Evolutionary conservation across 64 coral and sea anemone genomes (phyloP), one percentile per base, ranked within the genome.

Genomic region (Montipora foliosa): DNA sequence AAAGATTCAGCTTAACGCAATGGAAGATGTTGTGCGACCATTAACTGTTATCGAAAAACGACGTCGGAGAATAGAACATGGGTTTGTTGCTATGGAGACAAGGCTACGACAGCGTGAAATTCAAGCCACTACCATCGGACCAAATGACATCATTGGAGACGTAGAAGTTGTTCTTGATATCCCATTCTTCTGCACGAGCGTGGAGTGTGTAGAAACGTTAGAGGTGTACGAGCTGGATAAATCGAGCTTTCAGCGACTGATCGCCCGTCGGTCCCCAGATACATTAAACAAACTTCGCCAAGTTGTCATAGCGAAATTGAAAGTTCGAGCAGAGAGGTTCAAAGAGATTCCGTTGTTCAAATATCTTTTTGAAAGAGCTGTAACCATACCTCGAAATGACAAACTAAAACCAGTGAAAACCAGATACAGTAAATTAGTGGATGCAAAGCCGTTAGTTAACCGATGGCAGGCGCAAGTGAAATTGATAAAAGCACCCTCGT

Each of bases 181-280:
- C 3, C 79, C 96, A 3, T 82, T 85, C 4, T 98, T 91, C 72
- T 92, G 89, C 73, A 45, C 84, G 5, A 98, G 89, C 61, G 89
- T 98, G 15, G 79, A 92, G 67, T 98, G 96, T 19, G 76, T 94
- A 14, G 96, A 98, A 73, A 92, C 89, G 20, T 44, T 98, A 20
- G 89, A 98, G 44, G 81, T 89, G 44, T 98, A 95, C 13, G 96
- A 98, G 72, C 79, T 98, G 22, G 96, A 98, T 64, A 98, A 92
- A 78, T 74, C 79, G 12, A 98, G 77, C 70, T 98, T 98, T 66
- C 89, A 95, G 4, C 93, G 96, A 29, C 87, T 98, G 3, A 74
- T 95, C 60, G 59, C 88, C 1, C 94, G 88, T 25, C 84, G 90
- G 49, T 94, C 91, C 49, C 81, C 74, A 6, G 93, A 98, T 53